Base-by-base conservation (phyloP, 2,797 vertebrate species). In the Hypotaenidia philippensis region DNA sequence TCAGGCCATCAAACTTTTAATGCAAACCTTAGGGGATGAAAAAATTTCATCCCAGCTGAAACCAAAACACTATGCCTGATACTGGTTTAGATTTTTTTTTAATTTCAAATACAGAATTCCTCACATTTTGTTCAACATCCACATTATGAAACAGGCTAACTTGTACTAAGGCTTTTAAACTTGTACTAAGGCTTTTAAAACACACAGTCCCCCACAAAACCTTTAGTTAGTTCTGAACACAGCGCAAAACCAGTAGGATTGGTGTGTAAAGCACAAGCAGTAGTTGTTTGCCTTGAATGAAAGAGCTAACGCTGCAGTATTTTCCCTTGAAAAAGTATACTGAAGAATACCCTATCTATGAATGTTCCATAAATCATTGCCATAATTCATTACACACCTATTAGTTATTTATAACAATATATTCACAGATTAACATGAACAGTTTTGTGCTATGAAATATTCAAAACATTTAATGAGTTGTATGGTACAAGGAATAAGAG, bases 331-430 rank as follows among this genome's bases (percentile, higher is more conserved):
- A 57, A 57, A 79, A 87, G 26, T 81, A 25, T 71, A 60, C 82
- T 74, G 45, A 38, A 82, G 25, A 29, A 38, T 83, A 80, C 41
- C 41, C 10, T 53, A 13, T 34, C 68, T 85, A 20, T 80, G 60
- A 85, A 52, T 89, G 78, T 83, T 83, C 91, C 76, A 95, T 89
- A 89, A 92, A 57, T 64, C 50, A 2, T 78, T 83, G 31, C 49
- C 21, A 8, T 26, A 19, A 68, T 88, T 95, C 95, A 93, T 94
- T 93, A 92, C 91, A 85, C 16, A 66, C 44, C 57, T 94, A 92
- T 96, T 95, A 94, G 96, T 96, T 97, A 95, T 95, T 96, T 86
- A 94, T 95, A 96, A 90, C 90, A 79, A 95, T 69, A 94, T 69
- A 88, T 74, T 94, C 89, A 64, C 50, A 91, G 82, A 96, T 91